Evolutionary conservation across 2,797 vertebrate species (phyloP), one percentile per base, ranked within the genome.

Genomic region (Euthynnus affinis): DNA sequence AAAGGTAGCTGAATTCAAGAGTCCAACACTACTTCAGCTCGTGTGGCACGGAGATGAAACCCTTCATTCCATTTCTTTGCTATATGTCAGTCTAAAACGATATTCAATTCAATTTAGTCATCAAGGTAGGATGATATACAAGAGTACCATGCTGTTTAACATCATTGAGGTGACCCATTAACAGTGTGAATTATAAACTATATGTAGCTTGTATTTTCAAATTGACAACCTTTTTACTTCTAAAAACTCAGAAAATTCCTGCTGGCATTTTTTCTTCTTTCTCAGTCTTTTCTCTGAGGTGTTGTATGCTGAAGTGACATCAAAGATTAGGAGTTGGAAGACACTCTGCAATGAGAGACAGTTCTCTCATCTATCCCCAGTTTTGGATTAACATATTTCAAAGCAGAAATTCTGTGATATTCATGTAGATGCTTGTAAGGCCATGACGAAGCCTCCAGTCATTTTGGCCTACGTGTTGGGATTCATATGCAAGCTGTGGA

Each of bases 401-500:
- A 71, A 84, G 29, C 44, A 29, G 1, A 46, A 22, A 65, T 51
- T 68, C 58, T 51, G 58, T 68, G 60, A 71, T 71, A 32, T 76
- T 53, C 25, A 18, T 61, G 52, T 56, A 32, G 23, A 27, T 65
- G 52, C 49, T 61, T 76, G 51, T 44, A 44, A 72, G 20, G 18
- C 60, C 62, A 9, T 9, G 23, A 60, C 37, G 51, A 82, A 69
- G 72, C 68, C 76, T 58, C 9, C 49, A 53, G 52, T 82, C 55
- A 46, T 81, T 66, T 74, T 75, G 69, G 49, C 55, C 46, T 42
- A 7, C 29, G 4, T 62, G 72, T 81, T 78, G 34, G 66, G 23
- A 80, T 81, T 88, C 62, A 74, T 68, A 32, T 40, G 46, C 48
- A 46, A 29, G 80, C 80, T 81, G 81, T 59, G 58, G 78, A 83